Base-by-base conservation (phyloP, 2,888 invertebrate species). In the Pelosia muscerda region DNA sequence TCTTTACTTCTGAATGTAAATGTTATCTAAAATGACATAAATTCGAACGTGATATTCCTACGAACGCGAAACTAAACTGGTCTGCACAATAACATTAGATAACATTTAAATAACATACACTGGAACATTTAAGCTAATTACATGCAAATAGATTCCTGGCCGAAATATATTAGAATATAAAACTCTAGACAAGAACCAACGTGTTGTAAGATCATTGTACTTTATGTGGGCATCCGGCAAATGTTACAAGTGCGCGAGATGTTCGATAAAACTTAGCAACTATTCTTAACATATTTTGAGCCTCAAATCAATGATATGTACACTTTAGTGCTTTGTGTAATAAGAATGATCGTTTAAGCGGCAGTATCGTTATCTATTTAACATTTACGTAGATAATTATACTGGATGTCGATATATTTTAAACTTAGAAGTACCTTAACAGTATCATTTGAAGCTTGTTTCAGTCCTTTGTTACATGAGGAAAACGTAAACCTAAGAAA, bases 11-110 rank as follows among this genome's bases (percentile, higher is more conserved):
- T 86, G 81, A 85, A 89, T 90, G 87, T 90, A 91, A 89, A 89
- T 84, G 84, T 86, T 86, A 84, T 93, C 87, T 91, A 92, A 93
- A 92, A 90, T 89, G 90, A 92, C 85, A 88, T 89, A 89, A 91
- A 90, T 92, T 92, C 91, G 88, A 91, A 90, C 85, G 85, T 86
- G 86, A 88, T 86, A 88, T 83, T 78, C 79, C 79, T 85, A 86
- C 75, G 75, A 84, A 82, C 81, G 80, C 83, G 73, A 84, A 86
- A 86, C 80, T 78, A 78, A 68, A 84, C 83, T 85, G 79, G 79
- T 85, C 78, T 86, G 79, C 83, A 87, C 84, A 86, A 85, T 85
- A 89, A 88, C 84, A 87, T 73, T 69, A 73, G 75, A 86, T 73
- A 79, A 76, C 77, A 74, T 79, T 69, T 49, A 71, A 77, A 74